These are phyloP conservation scores for Teleogryllus occipitalis DNA, from an alignment of 1,140 invertebrate genomes.

Conservation along the genomic window DNA sequence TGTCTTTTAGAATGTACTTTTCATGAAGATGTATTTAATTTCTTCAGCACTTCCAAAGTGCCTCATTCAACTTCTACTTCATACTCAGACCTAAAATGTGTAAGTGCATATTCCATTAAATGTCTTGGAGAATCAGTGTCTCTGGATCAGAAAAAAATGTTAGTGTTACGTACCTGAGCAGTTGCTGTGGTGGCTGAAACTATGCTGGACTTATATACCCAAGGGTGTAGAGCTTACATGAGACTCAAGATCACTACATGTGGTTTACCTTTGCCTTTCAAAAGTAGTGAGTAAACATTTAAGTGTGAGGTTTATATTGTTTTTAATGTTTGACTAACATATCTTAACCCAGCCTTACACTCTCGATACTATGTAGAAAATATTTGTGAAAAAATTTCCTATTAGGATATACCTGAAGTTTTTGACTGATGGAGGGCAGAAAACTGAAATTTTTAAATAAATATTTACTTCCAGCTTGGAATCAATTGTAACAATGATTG, in stretches of 20 bases:
- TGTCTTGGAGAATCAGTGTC: background rate
- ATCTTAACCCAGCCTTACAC: background rate
- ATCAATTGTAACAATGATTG: background rate
- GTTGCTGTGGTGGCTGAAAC: background rate
- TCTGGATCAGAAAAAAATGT: background rate
- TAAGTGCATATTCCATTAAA: background rate
- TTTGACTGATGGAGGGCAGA: background rate
- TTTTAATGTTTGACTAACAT: conserved; percentile 1
- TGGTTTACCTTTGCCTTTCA: conserved; percentile 4
- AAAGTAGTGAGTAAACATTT: background rate
- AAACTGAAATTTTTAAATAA: background rate
- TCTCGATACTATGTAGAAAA: background rate
- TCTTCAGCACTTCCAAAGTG: conserved; percentile 3
- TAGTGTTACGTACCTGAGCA: conserved; percentile 1
- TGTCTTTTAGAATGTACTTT: background rate
- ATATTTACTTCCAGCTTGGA: background rate
- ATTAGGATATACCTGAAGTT: background rate
- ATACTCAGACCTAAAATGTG: background rate
- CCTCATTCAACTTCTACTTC: background rate
- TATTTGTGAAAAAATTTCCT: background rate
- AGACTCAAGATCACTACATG: conserved; percentile 1
- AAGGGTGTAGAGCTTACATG: background rate
- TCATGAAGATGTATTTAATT: background rate
- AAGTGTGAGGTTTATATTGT: background rate
- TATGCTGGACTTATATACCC: background rate